Base-by-base conservation (phyloP, 2,113 vertebrate species). In the Ammodytes dubius region DNA sequence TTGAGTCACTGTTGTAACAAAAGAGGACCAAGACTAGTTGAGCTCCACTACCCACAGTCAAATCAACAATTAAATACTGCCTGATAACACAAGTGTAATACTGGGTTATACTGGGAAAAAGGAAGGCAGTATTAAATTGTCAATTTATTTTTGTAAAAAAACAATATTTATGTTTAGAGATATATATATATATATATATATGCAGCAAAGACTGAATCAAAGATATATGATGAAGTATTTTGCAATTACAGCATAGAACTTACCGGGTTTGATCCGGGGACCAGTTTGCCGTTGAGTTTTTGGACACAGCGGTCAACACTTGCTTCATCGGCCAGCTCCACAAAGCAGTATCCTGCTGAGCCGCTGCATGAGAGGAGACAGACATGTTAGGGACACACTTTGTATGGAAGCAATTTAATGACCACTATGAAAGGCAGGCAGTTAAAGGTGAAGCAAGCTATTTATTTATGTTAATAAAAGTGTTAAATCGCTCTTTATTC, bases 321-420 rank as follows among this genome's bases (percentile, higher is more conserved):
- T 19, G 92, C 92, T 86, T 96, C 95, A 65, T 96, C 95, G 67
- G 95, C 90, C 80, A 96, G 79, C 89, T 96, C 95, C 88, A 96
- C 96, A 89, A 96, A 96, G 81, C 96, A 96, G 84, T 96, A 96
- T 59, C 96, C 96, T 14, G 96, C 95, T 35, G 95, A 95, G 19
- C 95, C 95, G 12, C 95, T 88, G 68, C 9, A 82, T 14, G 45
- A 6, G 5, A 63, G 2, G 8, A 27, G 27, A 81, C 14, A 79
- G 14, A 85, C 3, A 19, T 3, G 12, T 59, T 19, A 84, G 3
- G 8, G 27, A 58, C 11, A 27, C 7, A 6, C 3, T 9, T 27
- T 45, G 12, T 37, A 45, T 6, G 37, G 15, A n/a, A 10, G 14
- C 53, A 49, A 27, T 1, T 3, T 0, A 54, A 74, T 17, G 14